Base-by-base conservation (phyloP, 2,888 invertebrate species). In the Mimumesa dahlbomi region DNA sequence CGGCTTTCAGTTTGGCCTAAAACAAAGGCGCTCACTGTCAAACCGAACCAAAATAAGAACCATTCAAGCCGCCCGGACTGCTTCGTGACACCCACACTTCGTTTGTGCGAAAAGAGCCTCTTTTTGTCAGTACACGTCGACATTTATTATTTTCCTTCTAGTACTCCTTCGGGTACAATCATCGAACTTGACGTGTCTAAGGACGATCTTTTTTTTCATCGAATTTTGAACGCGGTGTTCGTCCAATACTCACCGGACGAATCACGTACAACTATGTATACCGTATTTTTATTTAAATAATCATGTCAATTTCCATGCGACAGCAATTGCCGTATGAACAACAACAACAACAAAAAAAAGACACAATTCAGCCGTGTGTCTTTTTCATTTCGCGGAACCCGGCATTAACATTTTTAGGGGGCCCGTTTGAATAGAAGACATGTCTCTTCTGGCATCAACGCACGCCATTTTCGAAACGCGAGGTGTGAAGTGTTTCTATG, bases 1-100 rank as follows among this genome's bases (percentile, higher is more conserved):
- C 83, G 82, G 81, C 83, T 83, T 84, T 85, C 82, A 82, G 71
- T 77, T 82, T 19, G 46, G 53, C 58, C 61, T 57, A 81, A 84
- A 82, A 88, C 87, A 89, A 88, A 83, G 82, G 69, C 62, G 68
- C 72, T 81, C 77, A 77, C 85, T 86, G 87, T 85, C 84, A 85
- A 84, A 84, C 82, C 83, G 73, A 87, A 84, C 85, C 87, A 88
- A 88, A 89, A 89, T 88, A 88, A 84, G 70, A 81, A 84, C 82
- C 83, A 85, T 88, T 88, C 84, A 86, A 66, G 46, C 43, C 52
- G 61, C 18, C n/a, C 49, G 49, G 57, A 22, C 61, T 48, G 63
- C 22, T 38, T 21, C 52, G 53, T 53, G 69, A 78, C 70, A 75
- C 66, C 73, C 73, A 69, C 70, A 40, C 65, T 70, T 68, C 61